Base-by-base conservation (phyloP, 2,113 vertebrate species). In the Hemichromis elongatus region DNA sequence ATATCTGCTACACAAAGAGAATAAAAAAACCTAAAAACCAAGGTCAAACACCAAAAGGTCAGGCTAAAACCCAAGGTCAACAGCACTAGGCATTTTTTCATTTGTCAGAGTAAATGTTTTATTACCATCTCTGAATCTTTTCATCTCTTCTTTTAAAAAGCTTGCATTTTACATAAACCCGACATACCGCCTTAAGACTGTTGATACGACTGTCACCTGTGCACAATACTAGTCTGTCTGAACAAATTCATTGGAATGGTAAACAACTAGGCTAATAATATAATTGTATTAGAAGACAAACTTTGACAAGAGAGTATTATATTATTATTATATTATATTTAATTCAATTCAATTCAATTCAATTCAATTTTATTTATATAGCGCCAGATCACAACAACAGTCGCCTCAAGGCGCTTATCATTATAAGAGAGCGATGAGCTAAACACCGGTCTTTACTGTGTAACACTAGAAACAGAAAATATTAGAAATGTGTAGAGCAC, bases 1-100 rank as follows among this genome's bases (percentile, higher is more conserved):
- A 45, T 42, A 68, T 45, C 37, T 3, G 37, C 42, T 68, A 68
- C 37, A 26, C 63, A 26, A 70, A 6, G 21, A 70, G 63, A 70
- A 70, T 26, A 10, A 24, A 45, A 42, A 12, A 13, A 8, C 5
- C 61, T 7, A 2, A 1, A 37, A 63, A 63, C 18, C 7, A 30
- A 59, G 56, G 7, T 28, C 28, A 10, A 19, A 40, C n/a, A 68
- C 37, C n/a, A 42, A 42, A 16, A 45, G 21, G 5, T 70, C 66
- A 70, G 37, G 37, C 0, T 26, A 18, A 1, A 3, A 45, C 37
- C 12, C 37, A 6, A 12, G 5, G 0, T 45, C 37, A 42, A 18
- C 14, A 7, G 4, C 37, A 24, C 12, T 9, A 21, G 0, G 0
- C 21, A 6, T 26, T 2, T 45, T 3, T 9, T 42, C 7, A 2